Evolutionary conservation across 2,797 vertebrate genomes (phyloP).

Genomic region (Brachymystax lenok): DNA sequence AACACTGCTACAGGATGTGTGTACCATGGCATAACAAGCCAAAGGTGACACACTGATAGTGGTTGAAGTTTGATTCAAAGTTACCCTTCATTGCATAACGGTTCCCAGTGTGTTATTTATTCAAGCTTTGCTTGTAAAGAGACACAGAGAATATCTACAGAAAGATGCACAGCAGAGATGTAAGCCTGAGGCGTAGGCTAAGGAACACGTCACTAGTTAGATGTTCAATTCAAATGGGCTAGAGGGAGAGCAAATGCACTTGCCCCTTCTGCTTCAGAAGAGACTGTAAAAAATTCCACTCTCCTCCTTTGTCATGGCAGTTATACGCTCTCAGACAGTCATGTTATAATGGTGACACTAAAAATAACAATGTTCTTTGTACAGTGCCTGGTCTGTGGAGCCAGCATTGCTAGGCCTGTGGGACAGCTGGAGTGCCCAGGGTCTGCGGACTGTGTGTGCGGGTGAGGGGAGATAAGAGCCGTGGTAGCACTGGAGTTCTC

Average conservation of each 20-base stretch:
- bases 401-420: slow-evolving; percentile 12
- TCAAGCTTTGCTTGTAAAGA: not conserved
- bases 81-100: slow-evolving; percentile 52
- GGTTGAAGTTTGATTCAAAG: slow-evolving; percentile 34
- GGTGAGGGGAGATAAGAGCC: slow-evolving; percentile 45
- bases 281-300: not conserved
- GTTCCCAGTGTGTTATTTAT: slow-evolving; percentile 50
- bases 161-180: not conserved
- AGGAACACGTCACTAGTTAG: not conserved
- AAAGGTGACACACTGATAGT: slow-evolving; percentile 39
- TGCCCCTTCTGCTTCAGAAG: not conserved
- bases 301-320: not conserved
- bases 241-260: not conserved
- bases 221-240: not conserved
- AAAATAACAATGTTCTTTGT: not conserved
- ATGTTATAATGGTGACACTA: not conserved
- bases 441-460: slow-evolving; percentile 26
- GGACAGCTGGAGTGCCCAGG: slow-evolving; percentile 32
- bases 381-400: slow-evolving; percentile 13
- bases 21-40: slow-evolving; percentile 32
- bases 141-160: not conserved
- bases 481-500: slow-evolving; percentile 40
- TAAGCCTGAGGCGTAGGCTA: not conserved
- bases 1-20: not conserved
- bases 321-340: not conserved